Base-by-base conservation (phyloP, 2,888 invertebrate species). In the Drosophila lacicola region DNA sequence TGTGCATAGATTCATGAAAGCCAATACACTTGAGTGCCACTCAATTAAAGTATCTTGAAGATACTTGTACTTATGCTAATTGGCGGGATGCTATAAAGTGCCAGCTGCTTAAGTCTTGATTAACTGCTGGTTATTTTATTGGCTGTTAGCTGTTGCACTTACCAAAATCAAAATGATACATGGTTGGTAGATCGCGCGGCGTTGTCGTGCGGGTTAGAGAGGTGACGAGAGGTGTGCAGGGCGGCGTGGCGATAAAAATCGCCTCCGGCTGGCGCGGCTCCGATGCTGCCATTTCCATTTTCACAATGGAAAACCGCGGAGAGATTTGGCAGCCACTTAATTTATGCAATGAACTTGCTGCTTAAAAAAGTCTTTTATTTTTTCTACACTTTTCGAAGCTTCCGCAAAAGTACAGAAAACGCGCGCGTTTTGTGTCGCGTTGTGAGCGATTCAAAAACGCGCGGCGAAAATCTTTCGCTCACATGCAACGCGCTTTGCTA, bases 141-240 rank as follows among this genome's bases (percentile, higher is more conserved):
- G 41, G 4, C 42, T 46, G 17, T 50, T 53, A n/a, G 44, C 10
- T 9, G 39, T 41, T 49, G 69, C 10, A 8, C 86, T 88, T 69
- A 86, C 86, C 82, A 41, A 89, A 84, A 77, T 90, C 89, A 56
- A 90, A 89, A 67, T 90, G 87, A 72, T 90, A 90, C 90, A 90
- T 90, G 41, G 87, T 88, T 50, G 90, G 89, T 63, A 80, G 70
- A 68, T 90, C 90, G 53, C 89, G 80, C 57, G 90, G 90, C 17
- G 90, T 90, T 62, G 90, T 89, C 53, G 90, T 82, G 45, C 82
- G 82, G 53, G 83, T 86, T n/a, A 85, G 41, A 6, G 80, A 80
- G 36, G 44, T 55, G 67, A 62, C 65, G 19, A 68, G 68, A 4
- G 84, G 89, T 1, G 84, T 81, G 25, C 57, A 47, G 19, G 84